phyloP scores from a whole-genome alignment of 2,888 invertebrate species.

The Trichogramma evanescens region DNA sequence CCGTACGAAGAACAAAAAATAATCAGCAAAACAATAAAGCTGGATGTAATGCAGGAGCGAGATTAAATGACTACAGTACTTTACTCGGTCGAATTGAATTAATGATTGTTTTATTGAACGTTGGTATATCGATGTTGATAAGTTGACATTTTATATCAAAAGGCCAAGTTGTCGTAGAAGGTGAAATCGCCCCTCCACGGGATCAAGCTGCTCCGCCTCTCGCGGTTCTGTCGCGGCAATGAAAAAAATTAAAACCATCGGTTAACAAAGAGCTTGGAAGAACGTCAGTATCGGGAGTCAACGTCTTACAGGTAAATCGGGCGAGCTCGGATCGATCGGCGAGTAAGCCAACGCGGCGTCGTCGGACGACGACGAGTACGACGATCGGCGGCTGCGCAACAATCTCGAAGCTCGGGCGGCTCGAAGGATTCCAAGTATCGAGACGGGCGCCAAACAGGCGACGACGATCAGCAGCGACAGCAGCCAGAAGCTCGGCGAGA shows the following conservation, averaged over 20 bases:
- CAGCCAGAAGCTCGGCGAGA: slow-evolving; percentile 56
- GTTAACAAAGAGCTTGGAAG: too few species aligned
- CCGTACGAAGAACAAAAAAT: slow-evolving; percentile 9
- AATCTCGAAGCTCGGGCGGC: slow-evolving; percentile 27
- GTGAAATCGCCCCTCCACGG: slow-evolving; percentile 29
- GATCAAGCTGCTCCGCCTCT: slow-evolving; percentile 5
- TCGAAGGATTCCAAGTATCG: slow-evolving; percentile 31
- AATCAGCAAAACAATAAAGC: too few species aligned
- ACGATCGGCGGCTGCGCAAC: background rate
- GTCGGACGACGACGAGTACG: background rate
- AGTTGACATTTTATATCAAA: background rate
- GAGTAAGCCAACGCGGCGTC: slow-evolving; percentile 5
- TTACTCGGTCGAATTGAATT: too few species aligned
- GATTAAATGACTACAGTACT: too few species aligned
- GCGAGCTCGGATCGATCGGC: slow-evolving; percentile 1
- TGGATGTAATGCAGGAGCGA: too few species aligned
- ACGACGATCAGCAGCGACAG: slow-evolving; percentile 51
- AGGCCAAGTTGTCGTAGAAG: slow-evolving; percentile 18
- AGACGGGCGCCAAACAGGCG: slow-evolving; percentile 56
- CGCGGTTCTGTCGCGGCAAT: too few species aligned
- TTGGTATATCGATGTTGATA: too few species aligned
- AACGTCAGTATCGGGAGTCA: background rate
- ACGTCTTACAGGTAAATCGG: slow-evolving; percentile 9
- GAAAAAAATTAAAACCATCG: too few species aligned
- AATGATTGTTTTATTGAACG: too few species aligned